Conservation (phyloP, 2,113 vertebrate genomes). For the Poicephalus meyeri region DNA sequence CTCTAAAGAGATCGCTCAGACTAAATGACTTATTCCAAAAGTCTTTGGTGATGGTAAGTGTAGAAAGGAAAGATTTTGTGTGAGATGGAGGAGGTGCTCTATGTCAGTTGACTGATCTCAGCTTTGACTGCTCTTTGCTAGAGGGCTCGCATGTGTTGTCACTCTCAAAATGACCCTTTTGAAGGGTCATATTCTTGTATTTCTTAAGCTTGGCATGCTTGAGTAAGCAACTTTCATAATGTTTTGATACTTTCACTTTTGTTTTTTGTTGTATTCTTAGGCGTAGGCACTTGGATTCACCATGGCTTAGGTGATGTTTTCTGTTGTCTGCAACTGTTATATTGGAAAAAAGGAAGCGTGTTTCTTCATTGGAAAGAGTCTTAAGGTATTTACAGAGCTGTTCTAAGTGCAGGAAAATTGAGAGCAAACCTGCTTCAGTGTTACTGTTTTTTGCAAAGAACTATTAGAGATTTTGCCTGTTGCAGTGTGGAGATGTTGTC, state of each 20-base stretch:
- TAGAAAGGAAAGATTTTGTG: neutral
- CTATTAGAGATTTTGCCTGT: neutral
- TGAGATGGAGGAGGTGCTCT: neutral
- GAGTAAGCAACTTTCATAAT: neutral
- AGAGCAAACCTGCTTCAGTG: neutral
- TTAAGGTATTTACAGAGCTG: neutral
- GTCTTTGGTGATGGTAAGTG: neutral
- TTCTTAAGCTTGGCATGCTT: neutral
- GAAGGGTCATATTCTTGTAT: neutral
- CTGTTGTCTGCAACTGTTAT: neutral
- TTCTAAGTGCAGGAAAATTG: neutral
- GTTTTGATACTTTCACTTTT: neutral
- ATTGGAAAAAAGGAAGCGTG: neutral
- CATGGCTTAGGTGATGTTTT: neutral
- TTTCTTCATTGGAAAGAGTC: neutral
- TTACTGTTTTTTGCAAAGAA: neutral
- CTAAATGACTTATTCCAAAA: neutral
- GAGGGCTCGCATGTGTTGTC: neutral
- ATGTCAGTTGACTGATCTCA: neutral
- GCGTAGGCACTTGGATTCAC: neutral
- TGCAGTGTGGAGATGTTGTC: constrained; percentile 42
- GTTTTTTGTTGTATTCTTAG: neutral
- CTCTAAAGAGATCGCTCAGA: neutral
- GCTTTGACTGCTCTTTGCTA: neutral
- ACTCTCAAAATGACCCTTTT: neutral